Conservation (phyloP, 2,797 vertebrate genomes). For the Galaxias olidus region DNA sequence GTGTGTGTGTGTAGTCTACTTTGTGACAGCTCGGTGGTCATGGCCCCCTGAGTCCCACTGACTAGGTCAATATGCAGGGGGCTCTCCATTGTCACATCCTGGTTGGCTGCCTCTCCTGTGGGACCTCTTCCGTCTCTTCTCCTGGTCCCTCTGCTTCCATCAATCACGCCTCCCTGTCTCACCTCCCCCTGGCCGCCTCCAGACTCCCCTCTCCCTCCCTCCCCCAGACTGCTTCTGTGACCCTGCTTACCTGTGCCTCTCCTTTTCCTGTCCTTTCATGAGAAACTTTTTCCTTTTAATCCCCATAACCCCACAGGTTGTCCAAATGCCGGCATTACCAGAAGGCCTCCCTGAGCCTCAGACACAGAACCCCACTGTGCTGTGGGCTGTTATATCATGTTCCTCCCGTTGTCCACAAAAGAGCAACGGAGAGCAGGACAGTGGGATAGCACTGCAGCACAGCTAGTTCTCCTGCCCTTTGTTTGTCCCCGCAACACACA, state of each 20-base stretch:
- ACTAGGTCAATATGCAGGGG: constrained; percentile 33
- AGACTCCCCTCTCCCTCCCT: constrained; percentile 6
- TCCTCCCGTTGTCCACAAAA: not conserved
- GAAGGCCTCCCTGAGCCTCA: too few species aligned
- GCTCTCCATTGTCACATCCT: constrained; percentile 36
- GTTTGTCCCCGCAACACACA: not conserved
- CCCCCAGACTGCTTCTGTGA: too few species aligned
- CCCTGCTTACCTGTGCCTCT: too few species aligned
- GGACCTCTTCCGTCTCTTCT: not conserved
- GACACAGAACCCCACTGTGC: too few species aligned
- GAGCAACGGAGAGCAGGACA: not conserved
- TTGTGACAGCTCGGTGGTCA: constrained; percentile 51
- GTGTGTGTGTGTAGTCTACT: constrained; percentile 15
- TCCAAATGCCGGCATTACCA: too few species aligned
- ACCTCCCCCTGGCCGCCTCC: constrained; percentile 7
- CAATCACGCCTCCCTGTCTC: constrained; percentile 9
- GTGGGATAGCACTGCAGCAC: not conserved
- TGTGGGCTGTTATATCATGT: not conserved
- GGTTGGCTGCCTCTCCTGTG: constrained; percentile 29
- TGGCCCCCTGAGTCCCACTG: constrained; percentile 46
- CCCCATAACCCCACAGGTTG: too few species aligned
- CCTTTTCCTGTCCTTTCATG: too few species aligned
- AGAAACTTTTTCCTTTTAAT: too few species aligned
- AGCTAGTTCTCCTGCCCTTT: not conserved
- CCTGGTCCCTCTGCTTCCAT: not conserved